Evolutionary conservation across 2,888 invertebrate species (phyloP), one percentile per base, ranked within the genome.

Genomic region (Asteroscopus sphinx): DNA sequence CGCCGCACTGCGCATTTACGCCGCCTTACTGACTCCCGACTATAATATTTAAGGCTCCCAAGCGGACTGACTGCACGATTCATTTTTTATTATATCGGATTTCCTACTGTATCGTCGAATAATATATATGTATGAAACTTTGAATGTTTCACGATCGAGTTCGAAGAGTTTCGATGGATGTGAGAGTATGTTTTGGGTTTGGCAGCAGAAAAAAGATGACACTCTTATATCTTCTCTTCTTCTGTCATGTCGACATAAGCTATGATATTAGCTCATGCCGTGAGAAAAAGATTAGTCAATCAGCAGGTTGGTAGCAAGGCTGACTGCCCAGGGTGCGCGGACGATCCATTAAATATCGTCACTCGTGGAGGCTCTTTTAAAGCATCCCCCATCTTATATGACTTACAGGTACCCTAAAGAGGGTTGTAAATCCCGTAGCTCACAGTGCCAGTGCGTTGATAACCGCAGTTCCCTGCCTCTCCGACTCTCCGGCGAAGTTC

Each of bases 1-100:
- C 66, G 62, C 60, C 73, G 73, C 73, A 74, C 35, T 74, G 73
- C 73, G 73, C 66, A 73, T 62, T 73, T 59, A 56, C 46, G 44
- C 53, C 58, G 55, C 13, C 35, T 41, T 26, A 41, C 47, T 69
- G 46, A 28, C 53, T 70, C 58, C 39, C 57, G 49, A 73, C 69
- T 76, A 60, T 63, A 68, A 65, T 68, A 76, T 73, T 76, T 68
- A 76, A 73, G 44, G 52, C 62, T 56, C 61, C 53, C 62, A 12
- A 30, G 26, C 40, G 53, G 48, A 65, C 33, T 42, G 6, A 28
- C 40, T 35, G n/a, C n/a, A n/a, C n/a, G 37, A 51, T 73, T 65
- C 57, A 58, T 63, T 67, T 68, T 72, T 67, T 58, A 74, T 67
- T 44, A 54, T 54, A 47, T 33, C 40, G 11, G 32, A 63, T 57